Percentiles rank a stretch among this genome's conserved stretches.
phyloP scores from a whole-genome alignment of 2,888 invertebrate species.

The Microdon myrmicae region DNA sequence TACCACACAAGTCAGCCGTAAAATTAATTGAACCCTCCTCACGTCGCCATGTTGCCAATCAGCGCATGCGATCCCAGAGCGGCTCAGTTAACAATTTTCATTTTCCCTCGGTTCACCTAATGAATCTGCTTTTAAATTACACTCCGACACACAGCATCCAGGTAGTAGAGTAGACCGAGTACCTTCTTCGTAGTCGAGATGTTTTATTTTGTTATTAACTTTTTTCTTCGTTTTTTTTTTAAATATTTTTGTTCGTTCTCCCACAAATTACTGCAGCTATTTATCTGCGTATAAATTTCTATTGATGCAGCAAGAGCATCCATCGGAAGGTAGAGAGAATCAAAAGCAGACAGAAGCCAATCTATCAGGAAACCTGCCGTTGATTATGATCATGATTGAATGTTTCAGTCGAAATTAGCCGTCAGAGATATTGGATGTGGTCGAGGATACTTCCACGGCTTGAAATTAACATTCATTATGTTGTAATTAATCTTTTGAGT shows the following conservation, averaged over 20 bases:
- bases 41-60: constrained; percentile 4
- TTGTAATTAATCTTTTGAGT: constrained; percentile 21
- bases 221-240: constrained; percentile 9
- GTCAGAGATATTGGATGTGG: constrained; percentile 24
- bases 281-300: constrained; percentile 25
- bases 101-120: constrained; percentile 1
- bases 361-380: constrained; percentile 36
- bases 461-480: constrained; percentile 38
- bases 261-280: constrained; percentile 24
- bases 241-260: too few species aligned
- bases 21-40: constrained; percentile 18
- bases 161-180: constrained; percentile 29
- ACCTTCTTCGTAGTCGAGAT: constrained; percentile 13
- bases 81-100: neutral
- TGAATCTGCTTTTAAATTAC: constrained; percentile 24
- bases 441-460: constrained; percentile 6
- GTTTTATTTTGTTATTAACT: too few species aligned
- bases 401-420: constrained; percentile 22
- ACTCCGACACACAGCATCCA: constrained; percentile 33
- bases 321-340: constrained; percentile 6
- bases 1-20: constrained; percentile 24
- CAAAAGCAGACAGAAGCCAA: constrained; percentile 32
- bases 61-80: constrained; percentile 4
- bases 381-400: constrained; percentile 42
- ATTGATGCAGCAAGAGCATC: constrained; percentile 6